phyloP scores from a whole-genome alignment of 2,113 vertebrate genomes.

The Donacobius atricapilla region DNA sequence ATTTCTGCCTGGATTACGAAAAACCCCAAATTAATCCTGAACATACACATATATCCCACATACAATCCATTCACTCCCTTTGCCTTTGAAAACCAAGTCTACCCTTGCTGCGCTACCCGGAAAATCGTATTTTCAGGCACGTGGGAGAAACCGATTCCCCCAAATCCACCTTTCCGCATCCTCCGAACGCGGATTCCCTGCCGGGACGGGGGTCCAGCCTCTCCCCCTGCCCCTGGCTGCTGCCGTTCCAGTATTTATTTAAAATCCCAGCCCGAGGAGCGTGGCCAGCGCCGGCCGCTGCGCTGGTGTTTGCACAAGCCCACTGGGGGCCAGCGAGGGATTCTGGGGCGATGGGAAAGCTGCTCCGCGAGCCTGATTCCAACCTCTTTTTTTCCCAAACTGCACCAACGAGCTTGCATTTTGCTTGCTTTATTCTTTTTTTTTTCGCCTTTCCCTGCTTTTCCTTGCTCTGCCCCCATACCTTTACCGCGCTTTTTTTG shows the following conservation, averaged over 20 bases:
- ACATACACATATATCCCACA: fast-evolving
- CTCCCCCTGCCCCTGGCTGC: neutral
- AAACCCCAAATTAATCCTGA: neutral
- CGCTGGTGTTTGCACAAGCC: constrained; percentile 26
- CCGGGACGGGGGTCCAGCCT: neutral
- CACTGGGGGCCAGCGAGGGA: constrained; percentile 40
- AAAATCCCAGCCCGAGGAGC: neutral
- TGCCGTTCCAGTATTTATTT: neutral
- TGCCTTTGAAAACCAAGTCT: fast-evolving
- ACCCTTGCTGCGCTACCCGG: neutral
- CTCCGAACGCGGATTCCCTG: fast-evolving
- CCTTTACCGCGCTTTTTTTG: neutral
- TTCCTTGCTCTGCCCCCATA: neutral
- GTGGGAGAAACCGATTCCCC: neutral
- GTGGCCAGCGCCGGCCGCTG: neutral
- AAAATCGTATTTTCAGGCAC: fast-evolving
- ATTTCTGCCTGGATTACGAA: neutral
- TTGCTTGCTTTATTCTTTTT: neutral
- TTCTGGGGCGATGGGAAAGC: constrained; percentile 32
- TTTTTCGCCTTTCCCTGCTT: fast-evolving
- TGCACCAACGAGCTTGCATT: neutral
- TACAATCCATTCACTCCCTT: fast-evolving
- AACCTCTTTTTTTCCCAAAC: neutral
- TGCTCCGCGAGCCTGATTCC: neutral
- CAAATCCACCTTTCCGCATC: fast-evolving